Base-by-base conservation (phyloP, 2,113 vertebrate genomes). In the Perccottus glenii region DNA sequence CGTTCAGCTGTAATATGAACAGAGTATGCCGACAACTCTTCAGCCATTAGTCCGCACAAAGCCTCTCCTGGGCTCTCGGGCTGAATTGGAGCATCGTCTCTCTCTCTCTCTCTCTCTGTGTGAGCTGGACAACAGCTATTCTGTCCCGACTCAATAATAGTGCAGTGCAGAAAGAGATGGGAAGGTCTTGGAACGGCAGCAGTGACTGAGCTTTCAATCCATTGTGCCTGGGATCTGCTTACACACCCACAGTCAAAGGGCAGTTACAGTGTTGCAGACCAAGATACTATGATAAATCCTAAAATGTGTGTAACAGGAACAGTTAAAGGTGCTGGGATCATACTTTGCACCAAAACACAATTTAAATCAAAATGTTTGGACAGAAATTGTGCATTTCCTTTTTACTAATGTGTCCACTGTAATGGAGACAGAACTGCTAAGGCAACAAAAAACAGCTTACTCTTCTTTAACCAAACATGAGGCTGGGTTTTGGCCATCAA, bases 1-100 rank as follows among this genome's bases (percentile, higher is more conserved):
- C 73, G 69, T 77, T 85, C 58, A 14, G 27, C 82, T 89, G 87
- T 87, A 87, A 86, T 81, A 87, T 87, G 77, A 88, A 87, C 63
- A 59, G 64, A 56, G 77, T 60, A 19, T 71, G 60, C 77, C 80
- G 87, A 91, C 67, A 40, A 81, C 81, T 61, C 80, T 78, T 63
- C 49, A 70, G 81, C 67, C 85, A 83, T 90, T 78, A 87, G 81
- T 77, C 83, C 75, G 52, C 44, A 43, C 55, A 77, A 64, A 66
- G 55, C 72, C 78, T 83, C 56, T 64, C 72, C 72, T 47, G 78
- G 74, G 56, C 65, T 70, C 44, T 66, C 62, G 67, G 69, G 65
- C 43, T 81, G 49, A 45, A 46, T 5, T 35, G 16, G 66, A 83
- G 53, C 75, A 60, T 51, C 15, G 81, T 85, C 67, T 78, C 35